phyloP scores from a whole-genome alignment of 2,797 vertebrate species.

The Epinephelus malabaricus region DNA sequence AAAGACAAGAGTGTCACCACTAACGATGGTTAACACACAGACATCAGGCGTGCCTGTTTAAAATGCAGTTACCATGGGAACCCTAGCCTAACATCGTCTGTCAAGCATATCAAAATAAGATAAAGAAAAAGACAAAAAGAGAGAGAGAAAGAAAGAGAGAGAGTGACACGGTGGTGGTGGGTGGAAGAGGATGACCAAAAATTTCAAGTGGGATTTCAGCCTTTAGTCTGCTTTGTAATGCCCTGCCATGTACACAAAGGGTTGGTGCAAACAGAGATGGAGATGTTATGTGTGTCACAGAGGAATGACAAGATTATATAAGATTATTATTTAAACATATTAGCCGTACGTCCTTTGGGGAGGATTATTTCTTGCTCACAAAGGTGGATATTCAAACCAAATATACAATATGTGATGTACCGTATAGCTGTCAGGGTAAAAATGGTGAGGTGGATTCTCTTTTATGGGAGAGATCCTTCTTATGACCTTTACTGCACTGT shows the following conservation, averaged over 20 bases:
- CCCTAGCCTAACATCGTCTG: constrained; percentile 69
- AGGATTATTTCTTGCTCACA: neutral
- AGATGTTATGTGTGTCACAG: constrained; percentile 9
- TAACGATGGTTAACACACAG: constrained; percentile 71
- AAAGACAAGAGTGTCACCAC: constrained; percentile 35
- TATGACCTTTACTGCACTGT: neutral
- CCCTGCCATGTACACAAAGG: constrained; percentile 6
- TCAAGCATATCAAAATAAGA: constrained; percentile 70
- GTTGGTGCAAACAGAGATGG: constrained; percentile 12
- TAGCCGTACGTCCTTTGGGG: neutral
- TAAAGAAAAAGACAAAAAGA: constrained; percentile 46
- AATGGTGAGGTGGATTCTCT: neutral
- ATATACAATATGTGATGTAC: constrained; percentile 6
- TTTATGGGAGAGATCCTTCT: neutral
- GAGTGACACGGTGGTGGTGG: constrained; percentile 40
- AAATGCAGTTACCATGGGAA: constrained; percentile 83
- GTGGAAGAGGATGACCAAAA: constrained; percentile 28
- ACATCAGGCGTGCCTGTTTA: constrained; percentile 71
- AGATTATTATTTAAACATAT: neutral
- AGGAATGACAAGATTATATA: neutral
- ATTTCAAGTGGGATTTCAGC: constrained; percentile 16
- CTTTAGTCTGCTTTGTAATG: constrained; percentile 25
- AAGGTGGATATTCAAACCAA: neutral
- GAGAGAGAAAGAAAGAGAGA: neutral
- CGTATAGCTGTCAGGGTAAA: neutral